Evolutionary conservation across 30 jellyfish, hydroid and myxozoan species (phyloP), one percentile per base, ranked within the genome.

Genomic region (Cassiopea andromeda): DNA sequence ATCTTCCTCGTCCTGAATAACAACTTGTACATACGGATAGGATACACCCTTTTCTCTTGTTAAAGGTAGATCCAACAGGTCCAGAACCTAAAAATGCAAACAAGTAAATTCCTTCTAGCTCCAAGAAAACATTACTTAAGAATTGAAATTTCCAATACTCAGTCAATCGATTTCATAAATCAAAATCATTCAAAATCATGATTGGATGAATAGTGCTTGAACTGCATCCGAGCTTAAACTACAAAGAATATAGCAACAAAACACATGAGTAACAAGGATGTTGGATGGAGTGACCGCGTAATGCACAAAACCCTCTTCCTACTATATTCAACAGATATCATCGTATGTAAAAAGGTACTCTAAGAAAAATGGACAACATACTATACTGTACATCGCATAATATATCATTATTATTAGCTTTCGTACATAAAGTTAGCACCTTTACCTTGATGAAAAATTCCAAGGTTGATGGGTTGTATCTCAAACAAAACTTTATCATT

Each of bases 31-130:
- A 57, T 83, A 95, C 0, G 99, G 99, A 75, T 87, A 96, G 61
- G 99, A 91, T 16, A 91, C 90, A n/a, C 99, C 99, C 16, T 91
- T 95, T 69, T 91, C 97, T 69, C 90, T 95, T 44, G 95, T 77
- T 85, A 91, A 67, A 38, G 99, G 99, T 1, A 95, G 84, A 64
- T 95, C 99, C 7, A 79, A 69, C 74, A 91, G 78, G 43, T 95
- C 99, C 75, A 87, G 91, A 43, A 95, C 70, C 99, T 95, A 46
- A 72, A 19, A 72, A 72, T 12, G 81, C 17, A 72, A 72, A 72
- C 44, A 64, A 64, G 73, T 1, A 64, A 64, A 17, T 14, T 54
- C 64, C 12, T 54, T 54, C 12, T 10, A 54, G 12, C 7, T 3
- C 64, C 64, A 54, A 54, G 12, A 10, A 3, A 54, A 54, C 64